A percentile compares a stretch with the other conserved stretches of the same genome.
Evolutionary conservation across 2,797 vertebrate species (phyloP).

Genomic region (Sternotherus odoratus): DNA sequence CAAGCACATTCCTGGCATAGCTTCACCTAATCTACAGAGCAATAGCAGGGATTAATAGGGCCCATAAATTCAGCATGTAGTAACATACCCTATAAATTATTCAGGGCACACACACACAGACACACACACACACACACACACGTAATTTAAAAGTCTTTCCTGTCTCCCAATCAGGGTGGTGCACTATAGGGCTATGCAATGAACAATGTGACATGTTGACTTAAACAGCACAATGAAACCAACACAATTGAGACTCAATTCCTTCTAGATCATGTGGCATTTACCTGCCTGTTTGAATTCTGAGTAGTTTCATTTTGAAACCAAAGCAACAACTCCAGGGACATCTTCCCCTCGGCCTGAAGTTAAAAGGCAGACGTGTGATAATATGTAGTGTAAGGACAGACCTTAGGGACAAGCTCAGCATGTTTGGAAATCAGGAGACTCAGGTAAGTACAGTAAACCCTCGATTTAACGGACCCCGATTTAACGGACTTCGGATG

Average conservation of each 20-base stretch:
- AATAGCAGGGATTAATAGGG: not conserved
- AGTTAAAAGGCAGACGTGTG: not conserved
- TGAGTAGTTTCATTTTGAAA: not conserved
- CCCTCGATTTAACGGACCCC: too few species aligned
- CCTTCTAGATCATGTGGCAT: fast-evolving
- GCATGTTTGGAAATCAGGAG: not conserved
- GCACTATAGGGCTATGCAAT: fast-evolving
- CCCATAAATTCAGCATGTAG: not conserved
- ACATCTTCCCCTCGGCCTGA: not conserved
- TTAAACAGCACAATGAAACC: not conserved
- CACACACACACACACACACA: not conserved
- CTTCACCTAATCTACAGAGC: not conserved
- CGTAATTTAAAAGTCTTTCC: not conserved
- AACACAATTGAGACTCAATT: not conserved
- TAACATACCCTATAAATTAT: not conserved
- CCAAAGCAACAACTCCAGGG: not conserved
- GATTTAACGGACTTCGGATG: too few species aligned
- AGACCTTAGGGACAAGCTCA: not conserved
- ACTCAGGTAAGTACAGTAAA: not conserved
- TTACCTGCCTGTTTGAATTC: not conserved
- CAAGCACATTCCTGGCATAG: not conserved
- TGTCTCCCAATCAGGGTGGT: not conserved
- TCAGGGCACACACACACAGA: not conserved
- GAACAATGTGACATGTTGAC: fast-evolving
- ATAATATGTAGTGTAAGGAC: fast-evolving